Percentiles rank a stretch among this genome's conserved stretches.
Conservation (phyloP, 2,797 vertebrate genomes). For the Propithecus perrieri region DNA sequence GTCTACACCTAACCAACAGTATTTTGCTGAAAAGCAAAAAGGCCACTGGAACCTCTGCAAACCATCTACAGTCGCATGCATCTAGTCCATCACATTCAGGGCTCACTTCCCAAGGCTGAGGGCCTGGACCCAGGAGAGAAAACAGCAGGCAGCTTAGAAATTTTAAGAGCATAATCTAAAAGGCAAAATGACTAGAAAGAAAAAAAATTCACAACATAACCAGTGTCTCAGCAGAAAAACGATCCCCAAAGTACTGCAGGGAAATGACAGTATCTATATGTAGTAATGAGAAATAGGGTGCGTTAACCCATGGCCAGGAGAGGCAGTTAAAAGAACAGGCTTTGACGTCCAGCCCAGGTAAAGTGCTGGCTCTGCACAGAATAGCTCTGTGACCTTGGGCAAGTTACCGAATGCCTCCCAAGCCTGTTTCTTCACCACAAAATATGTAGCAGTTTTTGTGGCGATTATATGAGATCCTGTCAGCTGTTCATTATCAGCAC, state of each 20-base stretch:
- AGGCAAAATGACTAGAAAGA: neutral
- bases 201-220: neutral
- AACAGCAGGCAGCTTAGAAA: neutral
- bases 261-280: neutral
- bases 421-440: neutral
- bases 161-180: neutral
- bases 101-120: neutral
- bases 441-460: neutral
- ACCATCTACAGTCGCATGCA: accelerated
- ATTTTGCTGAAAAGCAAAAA: neutral
- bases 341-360: neutral
- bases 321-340: neutral
- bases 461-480: neutral
- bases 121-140: neutral
- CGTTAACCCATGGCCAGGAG: neutral
- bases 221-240: neutral
- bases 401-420: neutral
- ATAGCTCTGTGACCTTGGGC: neutral
- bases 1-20: neutral
- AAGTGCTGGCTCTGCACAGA: neutral
- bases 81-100: neutral
- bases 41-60: neutral
- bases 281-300: too few species aligned
- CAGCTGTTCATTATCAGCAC: neutral
- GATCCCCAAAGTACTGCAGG: neutral